Percentiles rank a stretch among this genome's conserved stretches.
Evolutionary conservation across 2,888 invertebrate species (phyloP).

Genomic region (Trachelus stipa): DNA sequence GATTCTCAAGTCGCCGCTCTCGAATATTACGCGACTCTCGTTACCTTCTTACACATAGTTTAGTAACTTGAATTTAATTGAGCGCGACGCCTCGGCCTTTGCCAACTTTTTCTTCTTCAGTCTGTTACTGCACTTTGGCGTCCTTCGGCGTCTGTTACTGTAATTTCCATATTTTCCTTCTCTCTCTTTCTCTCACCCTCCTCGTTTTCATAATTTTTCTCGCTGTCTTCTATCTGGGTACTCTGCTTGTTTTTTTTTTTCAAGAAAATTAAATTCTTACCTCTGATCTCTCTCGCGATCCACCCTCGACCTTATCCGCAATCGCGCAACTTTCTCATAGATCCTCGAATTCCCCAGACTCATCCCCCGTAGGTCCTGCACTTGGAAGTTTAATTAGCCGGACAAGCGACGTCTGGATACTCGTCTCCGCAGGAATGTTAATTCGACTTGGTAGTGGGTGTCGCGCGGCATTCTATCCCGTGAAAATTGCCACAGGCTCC

Average conservation of each 20-base stretch:
- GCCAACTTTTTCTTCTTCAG: not conserved
- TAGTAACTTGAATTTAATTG: constrained; percentile 25
- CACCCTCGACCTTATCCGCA: not conserved
- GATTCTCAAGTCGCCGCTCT: not conserved
- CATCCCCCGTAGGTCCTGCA: not conserved
- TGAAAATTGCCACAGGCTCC: not conserved
- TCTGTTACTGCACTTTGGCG: not conserved
- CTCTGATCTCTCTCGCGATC: not conserved
- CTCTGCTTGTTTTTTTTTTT: not conserved
- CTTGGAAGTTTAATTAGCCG: constrained; percentile 44
- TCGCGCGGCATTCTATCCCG: not conserved
- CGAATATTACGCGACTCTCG: constrained; percentile 24
- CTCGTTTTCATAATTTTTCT: not conserved
- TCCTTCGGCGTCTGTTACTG: not conserved
- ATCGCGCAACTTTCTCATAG: not conserved
- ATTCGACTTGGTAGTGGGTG: constrained; percentile 40
- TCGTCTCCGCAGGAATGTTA: constrained; percentile 40
- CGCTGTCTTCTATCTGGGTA: not conserved
- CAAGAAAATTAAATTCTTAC: not conserved
- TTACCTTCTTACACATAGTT: constrained; percentile 24
- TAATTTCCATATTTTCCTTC: not conserved
- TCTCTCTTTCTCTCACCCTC: not conserved
- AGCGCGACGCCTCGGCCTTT: not conserved
- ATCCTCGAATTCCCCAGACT: not conserved
- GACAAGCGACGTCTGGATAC: constrained; percentile 31